Conservation (phyloP, 2,113 vertebrate genomes). For the Oreochromis tanganicae region DNA sequence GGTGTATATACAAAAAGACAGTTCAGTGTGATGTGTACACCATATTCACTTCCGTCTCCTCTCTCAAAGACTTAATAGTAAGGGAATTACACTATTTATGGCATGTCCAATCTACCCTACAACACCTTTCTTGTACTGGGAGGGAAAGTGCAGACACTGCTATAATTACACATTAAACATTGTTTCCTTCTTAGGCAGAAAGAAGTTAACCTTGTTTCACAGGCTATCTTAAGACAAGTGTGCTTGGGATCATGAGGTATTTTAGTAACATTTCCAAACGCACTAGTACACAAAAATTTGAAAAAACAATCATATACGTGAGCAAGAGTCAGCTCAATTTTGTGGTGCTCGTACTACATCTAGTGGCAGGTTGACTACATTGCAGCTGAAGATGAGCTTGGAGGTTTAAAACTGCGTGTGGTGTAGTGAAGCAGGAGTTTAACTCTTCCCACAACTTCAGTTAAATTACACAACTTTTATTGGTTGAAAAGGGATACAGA, state of each 20-base stretch:
- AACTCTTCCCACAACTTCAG: neutral
- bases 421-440: neutral
- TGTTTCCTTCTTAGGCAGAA: neutral
- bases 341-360: neutral
- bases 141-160: neutral
- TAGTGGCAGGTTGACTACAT: slow-evolving; percentile 10
- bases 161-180: neutral
- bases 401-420: neutral
- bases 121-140: neutral
- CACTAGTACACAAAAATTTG: neutral
- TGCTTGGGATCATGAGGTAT: neutral
- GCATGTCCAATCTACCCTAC: neutral
- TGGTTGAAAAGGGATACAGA: neutral
- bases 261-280: neutral
- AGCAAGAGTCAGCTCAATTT: neutral
- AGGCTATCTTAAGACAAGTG: neutral
- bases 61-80: neutral
- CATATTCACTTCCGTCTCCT: neutral
- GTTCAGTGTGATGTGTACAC: neutral
- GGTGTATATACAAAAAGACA: neutral
- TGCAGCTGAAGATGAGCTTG: neutral
- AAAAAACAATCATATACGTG: neutral
- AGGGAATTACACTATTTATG: neutral
- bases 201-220: neutral
- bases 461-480: neutral